These are phyloP conservation scores for Littorina saxatilis DNA, from an alignment of 1,140 invertebrate genomes.

Conservation along the genomic window DNA sequence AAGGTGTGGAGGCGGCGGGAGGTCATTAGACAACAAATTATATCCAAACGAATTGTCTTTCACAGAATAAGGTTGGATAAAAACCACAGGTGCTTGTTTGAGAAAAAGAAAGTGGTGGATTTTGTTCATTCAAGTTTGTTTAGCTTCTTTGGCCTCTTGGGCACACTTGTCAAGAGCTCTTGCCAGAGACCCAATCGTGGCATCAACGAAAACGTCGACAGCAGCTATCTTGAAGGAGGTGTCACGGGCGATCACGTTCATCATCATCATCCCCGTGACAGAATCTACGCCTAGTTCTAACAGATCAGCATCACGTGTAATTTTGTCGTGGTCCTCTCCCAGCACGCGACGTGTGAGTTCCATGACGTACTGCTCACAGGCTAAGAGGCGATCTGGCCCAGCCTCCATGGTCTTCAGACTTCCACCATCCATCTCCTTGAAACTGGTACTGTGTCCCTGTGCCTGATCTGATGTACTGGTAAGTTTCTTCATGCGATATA, in stretches of 20 bases:
- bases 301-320: constrained; percentile 15
- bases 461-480: neutral
- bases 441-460: neutral
- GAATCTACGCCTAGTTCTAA: constrained; percentile 44
- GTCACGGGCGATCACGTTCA: neutral
- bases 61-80: no score
- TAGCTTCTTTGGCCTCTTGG: no score
- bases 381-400: neutral
- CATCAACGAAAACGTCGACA: no score
- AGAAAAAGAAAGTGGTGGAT: no score
- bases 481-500: neutral
- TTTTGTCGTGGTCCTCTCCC: neutral
- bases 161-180: no score
- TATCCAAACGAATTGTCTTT: no score
- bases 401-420: neutral
- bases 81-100: no score
- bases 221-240: no score
- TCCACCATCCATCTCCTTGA: neutral
- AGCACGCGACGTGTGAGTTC: constrained; percentile 29
- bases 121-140: no score
- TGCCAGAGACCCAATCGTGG: no score
- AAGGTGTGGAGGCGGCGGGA: no score
- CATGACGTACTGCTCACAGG: constrained; percentile 13
- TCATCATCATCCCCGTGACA: constrained; percentile 43
- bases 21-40: no score